Conservation (phyloP, 2,113 vertebrate genomes). For the Dipodomys ordii region DNA sequence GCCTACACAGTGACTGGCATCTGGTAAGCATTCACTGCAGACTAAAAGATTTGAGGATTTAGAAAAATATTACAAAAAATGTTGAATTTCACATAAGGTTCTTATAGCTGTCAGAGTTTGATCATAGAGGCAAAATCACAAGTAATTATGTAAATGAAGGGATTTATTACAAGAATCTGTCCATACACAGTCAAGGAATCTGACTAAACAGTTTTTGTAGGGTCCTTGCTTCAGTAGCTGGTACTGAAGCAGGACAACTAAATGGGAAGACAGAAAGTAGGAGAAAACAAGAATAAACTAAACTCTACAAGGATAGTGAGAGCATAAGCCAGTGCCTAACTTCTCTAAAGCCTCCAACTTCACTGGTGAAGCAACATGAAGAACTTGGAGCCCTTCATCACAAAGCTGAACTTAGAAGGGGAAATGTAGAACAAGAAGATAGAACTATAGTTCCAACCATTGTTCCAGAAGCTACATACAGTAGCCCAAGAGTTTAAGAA, state of each 20-base stretch:
- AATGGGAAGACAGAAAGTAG: not conserved
- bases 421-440: not conserved
- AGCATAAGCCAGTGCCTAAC: not conserved
- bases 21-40: constrained; percentile 42
- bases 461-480: not conserved
- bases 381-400: not conserved
- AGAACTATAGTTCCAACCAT: not conserved
- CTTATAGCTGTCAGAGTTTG: constrained; percentile 31
- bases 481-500: constrained; percentile 5
- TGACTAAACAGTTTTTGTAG: constrained; percentile 24
- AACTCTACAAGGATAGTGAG: not conserved
- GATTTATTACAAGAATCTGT: constrained; percentile 38
- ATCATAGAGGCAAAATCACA: constrained; percentile 57
- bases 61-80: constrained; percentile 31
- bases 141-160: constrained; percentile 40
- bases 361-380: not conserved
- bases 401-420: constrained; percentile 9
- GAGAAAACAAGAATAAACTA: not conserved
- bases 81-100: constrained; percentile 41
- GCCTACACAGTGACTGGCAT: constrained; percentile 41
- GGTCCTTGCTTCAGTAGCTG: not conserved
- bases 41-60: constrained; percentile 46
- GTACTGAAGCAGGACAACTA: not conserved
- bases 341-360: not conserved
- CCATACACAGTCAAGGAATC: constrained; percentile 28